Evolutionary conservation across 2,113 vertebrate genomes (phyloP).

Genomic region (Coracopsis vasa): DNA sequence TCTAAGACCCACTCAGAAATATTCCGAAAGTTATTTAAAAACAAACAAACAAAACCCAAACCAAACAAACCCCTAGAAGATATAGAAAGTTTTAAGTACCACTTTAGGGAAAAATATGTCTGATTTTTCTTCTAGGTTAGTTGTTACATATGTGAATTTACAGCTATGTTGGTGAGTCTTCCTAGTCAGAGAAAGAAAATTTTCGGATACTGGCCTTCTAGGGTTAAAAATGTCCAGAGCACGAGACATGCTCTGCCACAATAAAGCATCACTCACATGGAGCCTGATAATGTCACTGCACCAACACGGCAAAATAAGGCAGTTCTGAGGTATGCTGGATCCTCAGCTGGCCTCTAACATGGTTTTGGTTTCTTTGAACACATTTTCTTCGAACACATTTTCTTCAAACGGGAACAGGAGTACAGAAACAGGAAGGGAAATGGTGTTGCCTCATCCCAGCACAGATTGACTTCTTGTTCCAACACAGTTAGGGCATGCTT

Average conservation of each 20-base stretch:
- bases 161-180: neutral
- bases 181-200: neutral
- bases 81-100: neutral
- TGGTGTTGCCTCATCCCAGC: neutral
- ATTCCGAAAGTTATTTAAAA: neutral
- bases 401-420: neutral
- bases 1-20: neutral
- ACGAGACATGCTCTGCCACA: neutral
- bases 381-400: neutral
- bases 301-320: neutral
- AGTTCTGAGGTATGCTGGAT: neutral
- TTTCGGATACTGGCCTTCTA: neutral
- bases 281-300: neutral
- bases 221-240: neutral
- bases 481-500: neutral
- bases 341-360: neutral
- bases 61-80: neutral
- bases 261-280: neutral
- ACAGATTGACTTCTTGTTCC: constrained; percentile 17
- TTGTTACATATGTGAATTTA: neutral
- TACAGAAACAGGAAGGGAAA: neutral
- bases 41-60: neutral
- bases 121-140: neutral
- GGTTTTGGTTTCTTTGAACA: neutral
- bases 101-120: neutral